These are phyloP conservation scores for Drosophila pseudotakahashii DNA, from an alignment of 2,888 invertebrate species.

Conservation along the genomic window DNA sequence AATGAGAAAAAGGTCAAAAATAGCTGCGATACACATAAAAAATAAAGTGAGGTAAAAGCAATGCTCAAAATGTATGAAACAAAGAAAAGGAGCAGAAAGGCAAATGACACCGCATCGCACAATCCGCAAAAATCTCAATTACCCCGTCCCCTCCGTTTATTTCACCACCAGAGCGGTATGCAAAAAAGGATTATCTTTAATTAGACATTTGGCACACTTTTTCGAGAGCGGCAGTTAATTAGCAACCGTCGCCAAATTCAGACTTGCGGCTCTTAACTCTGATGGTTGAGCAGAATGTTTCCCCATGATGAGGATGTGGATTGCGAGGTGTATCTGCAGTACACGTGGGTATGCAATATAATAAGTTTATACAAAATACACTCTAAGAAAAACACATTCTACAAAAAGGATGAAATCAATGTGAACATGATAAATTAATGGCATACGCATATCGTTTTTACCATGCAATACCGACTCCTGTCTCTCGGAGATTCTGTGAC, in stretches of 20 bases:
- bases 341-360: not conserved
- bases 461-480: no score
- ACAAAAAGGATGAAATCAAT: no score
- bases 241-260: slow-evolving; percentile 35
- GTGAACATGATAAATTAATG: no score
- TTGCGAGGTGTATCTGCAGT: slow-evolving; percentile 2
- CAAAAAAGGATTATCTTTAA: slow-evolving; percentile 63
- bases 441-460: no score
- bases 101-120: slow-evolving; percentile 49
- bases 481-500: no score
- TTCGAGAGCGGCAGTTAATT: slow-evolving; percentile 52
- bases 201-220: slow-evolving; percentile 47
- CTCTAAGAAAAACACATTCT: no score
- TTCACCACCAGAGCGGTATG: slow-evolving; percentile 28
- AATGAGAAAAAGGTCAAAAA: slow-evolving; percentile 70
- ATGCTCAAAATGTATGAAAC: slow-evolving; percentile 21
- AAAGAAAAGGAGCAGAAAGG: slow-evolving; percentile 30
- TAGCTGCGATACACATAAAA: slow-evolving; percentile 74
- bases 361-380: no score
- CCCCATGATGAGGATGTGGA: not conserved
- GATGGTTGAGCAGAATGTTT: slow-evolving; percentile 20
- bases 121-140: slow-evolving; percentile 9
- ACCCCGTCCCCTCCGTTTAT: not conserved
- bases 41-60: slow-evolving; percentile 30
- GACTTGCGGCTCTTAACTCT: slow-evolving; percentile 28